Base-by-base conservation (phyloP, 2,113 vertebrate species). In the Oriolus oriolus region DNA sequence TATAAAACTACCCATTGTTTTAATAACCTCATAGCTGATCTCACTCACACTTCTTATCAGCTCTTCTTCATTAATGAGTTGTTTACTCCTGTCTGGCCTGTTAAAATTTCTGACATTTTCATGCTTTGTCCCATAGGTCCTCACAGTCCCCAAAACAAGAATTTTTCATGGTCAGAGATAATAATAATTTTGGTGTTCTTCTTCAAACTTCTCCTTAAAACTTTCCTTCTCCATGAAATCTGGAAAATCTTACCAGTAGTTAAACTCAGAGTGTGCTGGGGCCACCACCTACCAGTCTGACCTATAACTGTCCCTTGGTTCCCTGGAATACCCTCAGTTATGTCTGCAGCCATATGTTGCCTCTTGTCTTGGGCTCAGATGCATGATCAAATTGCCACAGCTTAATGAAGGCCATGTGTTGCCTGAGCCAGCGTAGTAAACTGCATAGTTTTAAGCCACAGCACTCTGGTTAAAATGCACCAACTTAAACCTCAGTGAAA, bases 341-440 rank as follows among this genome's bases (percentile, higher is more conserved):
- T 63, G 23, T 75, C 93, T 91, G 87, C 84, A 95, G 57, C 77
- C 69, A 13, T 78, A 37, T 81, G 42, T 27, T 57, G 77, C 74
- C 86, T 78, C 91, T 91, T 63, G 30, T 89, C 81, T 87, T 87
- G 77, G 64, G 60, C 77, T 89, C 64, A 89, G 64, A 84, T 50
- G 71, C 24, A 49, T 57, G 69, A 94, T 77, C 63, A 88, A 53
- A 80, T 73, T 85, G 83, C 79, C 89, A 83, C 75, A 95, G 52
- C 66, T 76, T 92, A 90, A 92, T 77, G 54, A 93, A 60, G 70
- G 87, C 80, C 89, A 90, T 13, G 31, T 94, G 87, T 61, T 89
- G 59, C 71, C 89, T 57, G 54, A 94, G 37, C 49, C 86, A 73
- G 52, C 49, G 45, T 8, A 77, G 91, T 41, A 30, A 94, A 92